Conservation (phyloP, 2,888 invertebrate genomes). For the Gonocerus acuteangulatus region DNA sequence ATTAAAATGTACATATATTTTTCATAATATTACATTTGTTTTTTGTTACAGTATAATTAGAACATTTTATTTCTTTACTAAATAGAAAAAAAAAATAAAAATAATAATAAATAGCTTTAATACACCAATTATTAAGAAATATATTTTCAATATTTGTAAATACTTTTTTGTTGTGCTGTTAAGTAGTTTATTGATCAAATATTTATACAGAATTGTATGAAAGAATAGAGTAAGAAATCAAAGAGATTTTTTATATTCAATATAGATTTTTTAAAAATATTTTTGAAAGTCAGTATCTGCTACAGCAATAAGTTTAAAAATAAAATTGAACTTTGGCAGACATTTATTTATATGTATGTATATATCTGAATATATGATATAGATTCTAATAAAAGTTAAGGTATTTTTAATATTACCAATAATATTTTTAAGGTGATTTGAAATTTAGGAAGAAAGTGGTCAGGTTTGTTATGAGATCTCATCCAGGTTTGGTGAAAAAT, state of each 20-base stretch:
- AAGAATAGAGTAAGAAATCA: constrained; percentile 10
- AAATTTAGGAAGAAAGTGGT: neutral
- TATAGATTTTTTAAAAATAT: constrained; percentile 18
- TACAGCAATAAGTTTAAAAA: constrained; percentile 20
- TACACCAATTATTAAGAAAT: constrained; percentile 17
- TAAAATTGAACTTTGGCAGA: constrained; percentile 16
- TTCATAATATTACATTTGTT: constrained; percentile 10
- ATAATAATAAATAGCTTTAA: constrained; percentile 16
- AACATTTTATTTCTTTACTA: constrained; percentile 5
- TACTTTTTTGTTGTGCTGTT: constrained; percentile 22
- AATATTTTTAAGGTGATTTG: constrained; percentile 15
- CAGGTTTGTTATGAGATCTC: constrained; percentile 16
- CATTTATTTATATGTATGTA: constrained; percentile 21
- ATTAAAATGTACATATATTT: neutral
- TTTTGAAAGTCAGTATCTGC: constrained; percentile 12
- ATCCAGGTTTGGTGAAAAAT: constrained; percentile 5
- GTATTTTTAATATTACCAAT: constrained; percentile 26
- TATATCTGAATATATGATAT: constrained; percentile 22
- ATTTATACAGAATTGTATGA: constrained; percentile 16
- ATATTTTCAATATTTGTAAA: constrained; percentile 25
- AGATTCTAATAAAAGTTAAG: constrained; percentile 21
- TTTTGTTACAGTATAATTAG: neutral
- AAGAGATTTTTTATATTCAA: constrained; percentile 19
- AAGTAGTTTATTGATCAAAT: constrained; percentile 23
- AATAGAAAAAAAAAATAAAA: neutral